These are phyloP conservation scores for Agonum fuliginosum DNA, from an alignment of 2,888 invertebrate species.

Conservation along the genomic window DNA sequence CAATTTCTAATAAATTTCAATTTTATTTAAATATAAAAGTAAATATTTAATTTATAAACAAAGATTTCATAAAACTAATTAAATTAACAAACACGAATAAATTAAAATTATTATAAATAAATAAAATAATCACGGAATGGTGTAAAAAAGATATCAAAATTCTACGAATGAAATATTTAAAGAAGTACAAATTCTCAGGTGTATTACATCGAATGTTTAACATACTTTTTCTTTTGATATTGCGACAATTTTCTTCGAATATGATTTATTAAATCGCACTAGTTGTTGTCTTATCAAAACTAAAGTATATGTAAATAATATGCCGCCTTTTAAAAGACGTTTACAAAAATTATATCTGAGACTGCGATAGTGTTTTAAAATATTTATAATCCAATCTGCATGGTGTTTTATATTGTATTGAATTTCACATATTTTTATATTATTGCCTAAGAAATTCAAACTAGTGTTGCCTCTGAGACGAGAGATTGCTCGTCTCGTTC, in stretches of 20 bases:
- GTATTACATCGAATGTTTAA: background rate
- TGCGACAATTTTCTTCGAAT: background rate
- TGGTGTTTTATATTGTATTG: too few species aligned
- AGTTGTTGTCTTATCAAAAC: background rate
- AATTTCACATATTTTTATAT: too few species aligned
- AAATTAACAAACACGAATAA: background rate
- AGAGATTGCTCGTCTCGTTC: too few species aligned
- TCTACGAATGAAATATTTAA: background rate
- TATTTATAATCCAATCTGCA: too few species aligned
- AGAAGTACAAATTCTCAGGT: slow-evolving; percentile 4
- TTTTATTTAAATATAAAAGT: too few species aligned
- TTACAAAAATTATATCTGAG: too few species aligned
- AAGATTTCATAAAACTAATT: slow-evolving; percentile 11
- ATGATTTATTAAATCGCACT: background rate
- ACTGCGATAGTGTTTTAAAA: too few species aligned
- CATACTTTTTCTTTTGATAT: background rate
- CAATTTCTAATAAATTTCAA: too few species aligned
- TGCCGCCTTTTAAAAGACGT: background rate
- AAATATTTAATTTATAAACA: background rate
- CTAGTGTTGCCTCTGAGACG: too few species aligned
- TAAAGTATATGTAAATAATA: background rate
- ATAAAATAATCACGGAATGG: background rate
- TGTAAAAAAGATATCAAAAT: background rate
- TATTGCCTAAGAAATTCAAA: too few species aligned
- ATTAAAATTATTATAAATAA: background rate